A percentile compares a stretch with the other conserved stretches of the same genome.
phyloP scores from a whole-genome alignment of 2,113 vertebrate genomes.

The Pogona vitticeps region DNA sequence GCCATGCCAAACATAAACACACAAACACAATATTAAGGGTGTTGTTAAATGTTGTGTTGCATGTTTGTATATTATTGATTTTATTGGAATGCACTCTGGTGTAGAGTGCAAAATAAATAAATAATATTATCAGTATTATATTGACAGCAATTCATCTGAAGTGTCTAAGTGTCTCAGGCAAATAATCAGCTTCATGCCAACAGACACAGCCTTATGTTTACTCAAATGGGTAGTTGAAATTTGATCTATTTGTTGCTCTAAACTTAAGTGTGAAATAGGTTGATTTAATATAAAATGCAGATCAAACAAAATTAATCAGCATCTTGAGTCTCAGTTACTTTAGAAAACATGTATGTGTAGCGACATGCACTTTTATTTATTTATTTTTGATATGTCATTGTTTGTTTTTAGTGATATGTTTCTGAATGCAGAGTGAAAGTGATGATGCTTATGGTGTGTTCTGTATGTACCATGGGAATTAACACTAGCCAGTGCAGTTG shows the following conservation, averaged over 20 bases:
- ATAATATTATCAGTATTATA: too few relatives aligned
- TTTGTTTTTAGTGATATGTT: neutral
- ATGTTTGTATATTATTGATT: too few relatives aligned
- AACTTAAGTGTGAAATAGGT: neutral
- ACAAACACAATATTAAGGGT: too few relatives aligned
- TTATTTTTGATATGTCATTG: neutral
- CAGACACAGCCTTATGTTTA: too few relatives aligned
- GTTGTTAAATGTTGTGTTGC: too few relatives aligned
- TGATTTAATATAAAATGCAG: neutral
- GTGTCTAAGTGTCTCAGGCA: too few relatives aligned
- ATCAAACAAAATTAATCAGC: neutral
- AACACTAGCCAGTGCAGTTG: neutral
- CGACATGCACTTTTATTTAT: neutral
- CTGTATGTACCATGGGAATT: neutral
- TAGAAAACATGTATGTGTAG: neutral
- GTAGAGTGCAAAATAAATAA: too few relatives aligned
- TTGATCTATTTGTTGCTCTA: neutral
- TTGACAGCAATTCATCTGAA: too few relatives aligned
- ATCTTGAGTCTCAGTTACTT: neutral
- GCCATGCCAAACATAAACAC: too few relatives aligned
- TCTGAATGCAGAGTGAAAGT: neutral
- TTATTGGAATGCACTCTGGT: too few relatives aligned
- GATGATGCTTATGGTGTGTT: neutral
- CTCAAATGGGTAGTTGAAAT: too few relatives aligned
- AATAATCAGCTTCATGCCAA: too few relatives aligned